Percentiles rank a stretch among this genome's conserved stretches.
Conservation (phyloP, 2,797 vertebrate species). For the Hemitrygon akajei region DNA sequence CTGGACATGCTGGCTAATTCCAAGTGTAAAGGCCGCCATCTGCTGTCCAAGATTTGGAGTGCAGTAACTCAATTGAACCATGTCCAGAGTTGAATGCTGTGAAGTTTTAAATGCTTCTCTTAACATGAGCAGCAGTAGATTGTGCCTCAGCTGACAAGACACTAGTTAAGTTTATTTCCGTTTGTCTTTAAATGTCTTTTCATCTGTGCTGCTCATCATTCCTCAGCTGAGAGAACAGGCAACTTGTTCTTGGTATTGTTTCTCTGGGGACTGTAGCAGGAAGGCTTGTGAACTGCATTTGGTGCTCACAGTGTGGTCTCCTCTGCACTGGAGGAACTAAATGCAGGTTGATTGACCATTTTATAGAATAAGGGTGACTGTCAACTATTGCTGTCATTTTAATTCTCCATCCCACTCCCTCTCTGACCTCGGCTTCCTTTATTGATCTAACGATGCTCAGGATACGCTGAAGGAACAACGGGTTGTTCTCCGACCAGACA, state of each 20-base stretch:
- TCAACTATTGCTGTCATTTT: too few relatives aligned
- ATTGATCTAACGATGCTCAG: too few relatives aligned
- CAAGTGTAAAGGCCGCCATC: background rate
- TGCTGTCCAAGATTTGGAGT: background rate
- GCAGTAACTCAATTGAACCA: background rate
- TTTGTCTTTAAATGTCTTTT: background rate
- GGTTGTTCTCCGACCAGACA: too few relatives aligned
- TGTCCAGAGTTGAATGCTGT: background rate
- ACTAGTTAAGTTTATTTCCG: background rate
- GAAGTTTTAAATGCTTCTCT: background rate
- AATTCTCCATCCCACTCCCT: too few relatives aligned
- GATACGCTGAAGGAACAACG: too few relatives aligned
- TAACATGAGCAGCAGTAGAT: background rate
- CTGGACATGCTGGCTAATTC: background rate
- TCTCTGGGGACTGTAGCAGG: too few relatives aligned
- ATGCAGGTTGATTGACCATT: too few relatives aligned
- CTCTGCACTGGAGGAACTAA: too few relatives aligned
- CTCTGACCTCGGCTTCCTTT: too few relatives aligned
- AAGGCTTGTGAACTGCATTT: too few relatives aligned
- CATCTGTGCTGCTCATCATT: background rate
- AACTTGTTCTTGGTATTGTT: background rate
- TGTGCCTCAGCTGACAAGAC: background rate
- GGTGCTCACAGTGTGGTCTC: too few relatives aligned
- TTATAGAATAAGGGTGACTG: too few relatives aligned
- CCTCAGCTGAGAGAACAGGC: background rate